These are phyloP conservation scores for Orientallactaga bullata DNA, from an alignment of 2,113 vertebrate genomes.

Conservation along the genomic window DNA sequence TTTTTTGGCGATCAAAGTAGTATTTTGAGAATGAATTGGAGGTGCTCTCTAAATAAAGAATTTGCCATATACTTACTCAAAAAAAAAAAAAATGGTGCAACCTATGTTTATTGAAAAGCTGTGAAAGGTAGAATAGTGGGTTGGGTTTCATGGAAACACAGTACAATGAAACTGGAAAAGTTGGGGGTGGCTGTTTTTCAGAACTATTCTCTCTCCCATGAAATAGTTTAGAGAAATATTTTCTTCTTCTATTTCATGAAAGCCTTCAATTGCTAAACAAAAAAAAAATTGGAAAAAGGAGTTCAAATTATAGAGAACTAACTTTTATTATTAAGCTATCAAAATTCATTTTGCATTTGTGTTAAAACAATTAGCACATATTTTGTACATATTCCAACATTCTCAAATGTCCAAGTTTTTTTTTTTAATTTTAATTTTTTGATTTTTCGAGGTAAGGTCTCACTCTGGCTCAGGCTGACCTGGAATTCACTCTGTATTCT, in stretches of 20 bases:
- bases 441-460: no score
- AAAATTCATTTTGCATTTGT: slow-evolving; percentile 41
- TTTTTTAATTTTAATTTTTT: no score
- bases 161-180: slow-evolving; percentile 44
- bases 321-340: slow-evolving; percentile 43
- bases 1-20: neutral
- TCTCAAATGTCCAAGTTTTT: slow-evolving; percentile 21
- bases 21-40: slow-evolving; percentile 28
- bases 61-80: neutral
- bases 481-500: no score
- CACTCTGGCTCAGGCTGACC: no score
- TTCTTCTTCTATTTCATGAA: slow-evolving; percentile 28
- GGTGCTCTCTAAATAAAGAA: slow-evolving; percentile 20
- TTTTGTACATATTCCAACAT: slow-evolving; percentile 2
- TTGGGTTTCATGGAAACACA: slow-evolving; percentile 23
- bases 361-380: slow-evolving; percentile 15
- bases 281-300: neutral
- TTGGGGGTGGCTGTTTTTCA: slow-evolving; percentile 4
- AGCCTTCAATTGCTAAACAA: neutral
- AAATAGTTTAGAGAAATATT: slow-evolving; percentile 58
- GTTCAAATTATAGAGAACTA: neutral
- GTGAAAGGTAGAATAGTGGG: neutral
- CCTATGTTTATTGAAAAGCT: neutral
- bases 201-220: neutral
- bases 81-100: slow-evolving; percentile 48